Base-by-base conservation (phyloP, 23 tunicate species). In the Halocynthia roretzi region DNA sequence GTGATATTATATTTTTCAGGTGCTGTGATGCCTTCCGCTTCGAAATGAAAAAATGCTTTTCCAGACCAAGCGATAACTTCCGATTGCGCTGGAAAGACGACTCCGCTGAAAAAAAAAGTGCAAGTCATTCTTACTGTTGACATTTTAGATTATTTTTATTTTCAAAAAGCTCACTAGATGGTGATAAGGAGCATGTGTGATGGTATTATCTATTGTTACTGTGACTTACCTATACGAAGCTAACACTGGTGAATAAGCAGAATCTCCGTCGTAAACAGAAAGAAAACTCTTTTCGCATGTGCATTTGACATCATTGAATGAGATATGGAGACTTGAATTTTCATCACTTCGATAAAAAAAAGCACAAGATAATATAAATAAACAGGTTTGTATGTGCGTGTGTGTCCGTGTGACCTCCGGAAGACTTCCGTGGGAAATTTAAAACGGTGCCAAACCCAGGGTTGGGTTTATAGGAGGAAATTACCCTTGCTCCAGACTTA, bases 231-330 rank as follows among this genome's bases (percentile, higher is more conserved):
- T 69, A 50, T 80, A 81, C 15, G 82, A 62, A 8, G 85, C 85
- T 12, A 86, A 72, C 14, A 76, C 50, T 15, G 93, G 82, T 5
- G 48, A 77, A 76, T 75, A 75, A 10, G 76, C 56, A 53, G 82
- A 75, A 68, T 76, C 78, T 22, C 93, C 93, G 61, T 86, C 93
- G 22, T 76, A 81, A 5, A 76, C 71, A 51, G 56, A 75, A 56
- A 86, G 67, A 62, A 55, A 81, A 15, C 76, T 82, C 44, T 82
- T 62, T 6, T 52, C 9, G 44, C 93, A 86, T 7, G 78, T 53
- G 20, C 14, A 52, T 52, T 64, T 58, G 8, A 81, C 74, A 15
- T 81, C 66, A 51, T 51, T 31, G 50, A 85, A 71, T 6, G 17
- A 31, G 7, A 85, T 14, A 62, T 62, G 83, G 0, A 85, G 40